Conservation (phyloP, 2,113 vertebrate species). For the Sardina pilchardus region DNA sequence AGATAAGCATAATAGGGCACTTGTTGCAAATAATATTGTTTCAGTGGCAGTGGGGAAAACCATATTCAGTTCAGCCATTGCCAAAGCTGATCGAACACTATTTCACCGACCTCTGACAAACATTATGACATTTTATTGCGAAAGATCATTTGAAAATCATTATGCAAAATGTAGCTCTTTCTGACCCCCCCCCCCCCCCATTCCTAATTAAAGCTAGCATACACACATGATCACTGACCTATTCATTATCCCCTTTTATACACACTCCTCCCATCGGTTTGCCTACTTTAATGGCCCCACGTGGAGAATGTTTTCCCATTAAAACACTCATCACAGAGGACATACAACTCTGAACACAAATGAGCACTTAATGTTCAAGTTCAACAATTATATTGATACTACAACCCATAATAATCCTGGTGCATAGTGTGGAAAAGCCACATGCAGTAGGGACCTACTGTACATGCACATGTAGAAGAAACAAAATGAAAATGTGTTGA, state of each 20-base stretch:
- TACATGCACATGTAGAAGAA: not conserved
- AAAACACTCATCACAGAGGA: not conserved
- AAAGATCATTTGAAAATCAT: not conserved
- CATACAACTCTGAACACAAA: not conserved
- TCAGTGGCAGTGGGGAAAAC: not conserved
- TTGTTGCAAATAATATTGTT: not conserved
- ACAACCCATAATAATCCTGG: not conserved
- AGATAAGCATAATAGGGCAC: not conserved
- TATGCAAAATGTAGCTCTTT: not conserved
- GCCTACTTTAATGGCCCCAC: not conserved
- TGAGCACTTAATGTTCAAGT: not conserved
- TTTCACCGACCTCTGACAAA: not conserved
- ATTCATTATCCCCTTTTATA: too few species aligned
- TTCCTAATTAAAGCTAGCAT: not conserved
- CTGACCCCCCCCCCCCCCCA: too few species aligned
- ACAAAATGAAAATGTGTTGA: not conserved
- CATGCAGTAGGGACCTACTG: not conserved
- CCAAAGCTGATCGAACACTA: not conserved
- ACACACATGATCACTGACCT: too few species aligned
- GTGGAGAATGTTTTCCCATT: not conserved
- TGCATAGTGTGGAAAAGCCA: not conserved
- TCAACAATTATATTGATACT: too few species aligned
- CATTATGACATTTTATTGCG: not conserved
- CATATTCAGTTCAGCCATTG: not conserved
- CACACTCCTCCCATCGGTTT: not conserved